phyloP scores from a whole-genome alignment of 1,140 invertebrate species.

The Pollicipes pollicipes region DNA sequence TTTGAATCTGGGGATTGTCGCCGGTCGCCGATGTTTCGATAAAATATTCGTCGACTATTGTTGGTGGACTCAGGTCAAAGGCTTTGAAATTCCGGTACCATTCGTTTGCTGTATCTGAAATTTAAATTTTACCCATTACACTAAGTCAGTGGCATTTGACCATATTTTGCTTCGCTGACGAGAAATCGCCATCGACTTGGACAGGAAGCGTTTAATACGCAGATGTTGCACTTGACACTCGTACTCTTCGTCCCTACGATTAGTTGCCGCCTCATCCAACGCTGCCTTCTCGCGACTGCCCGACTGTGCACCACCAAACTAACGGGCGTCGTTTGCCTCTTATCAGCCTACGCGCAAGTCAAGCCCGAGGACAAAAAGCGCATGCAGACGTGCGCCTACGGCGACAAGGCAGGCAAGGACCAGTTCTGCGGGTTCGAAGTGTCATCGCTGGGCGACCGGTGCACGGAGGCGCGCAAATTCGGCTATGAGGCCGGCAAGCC shows the following conservation, averaged over 20 bases:
- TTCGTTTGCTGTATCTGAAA: too few species aligned
- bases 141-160: too few species aligned
- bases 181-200: too few species aligned
- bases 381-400: slow-evolving; percentile 40
- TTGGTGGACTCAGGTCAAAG: background rate
- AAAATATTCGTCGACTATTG: background rate
- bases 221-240: too few species aligned
- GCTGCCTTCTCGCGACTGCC: background rate
- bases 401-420: slow-evolving; percentile 36
- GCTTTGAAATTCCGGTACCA: too few species aligned
- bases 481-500: slow-evolving; percentile 53
- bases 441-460: slow-evolving; percentile 41
- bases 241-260: too few species aligned
- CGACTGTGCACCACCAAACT: background rate
- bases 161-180: too few species aligned
- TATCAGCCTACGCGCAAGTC: background rate
- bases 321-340: background rate
- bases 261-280: too few species aligned
- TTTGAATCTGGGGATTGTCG: background rate
- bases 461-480: slow-evolving; percentile 46
- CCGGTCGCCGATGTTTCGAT: background rate
- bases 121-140: too few species aligned
- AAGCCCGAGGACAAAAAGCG: background rate
- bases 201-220: too few species aligned
- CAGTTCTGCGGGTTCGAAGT: slow-evolving; percentile 49